Evolutionary conservation across 2,888 invertebrate species (phyloP), one percentile per base, ranked within the genome.

Genomic region (Gari tellinella): DNA sequence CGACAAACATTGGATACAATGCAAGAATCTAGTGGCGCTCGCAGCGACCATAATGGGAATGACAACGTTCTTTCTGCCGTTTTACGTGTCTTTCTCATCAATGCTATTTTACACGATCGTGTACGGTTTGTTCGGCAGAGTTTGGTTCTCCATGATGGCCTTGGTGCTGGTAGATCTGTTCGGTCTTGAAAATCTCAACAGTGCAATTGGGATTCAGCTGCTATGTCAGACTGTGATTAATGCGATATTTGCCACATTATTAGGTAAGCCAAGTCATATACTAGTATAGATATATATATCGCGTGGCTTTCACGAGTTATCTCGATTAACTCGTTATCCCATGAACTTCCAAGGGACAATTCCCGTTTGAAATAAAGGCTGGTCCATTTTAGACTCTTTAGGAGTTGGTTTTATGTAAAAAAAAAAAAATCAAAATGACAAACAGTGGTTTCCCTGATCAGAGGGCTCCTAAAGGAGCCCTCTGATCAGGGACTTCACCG

Each of bases 131-230:
- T 80, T 83, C 31, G 78, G 79, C 3, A 72, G 83, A 2, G 72
- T 78, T 8, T 82, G 80, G 57, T 77, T 77, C 49, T 79, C 78
- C 19, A 41, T 86, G 52, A 73, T 77, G 19, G 72, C 84, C 1
- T 72, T 83, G 7, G 51, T 83, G 15, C 60, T 84, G 8, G 81
- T 81, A 0, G 83, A 85, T 21, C 79, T 84, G 19, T 74, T 83
- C 0, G 86, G 86, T 7, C 37, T 85, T n/a, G 79, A 73, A 5
- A 67, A 80, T 53, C 68, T 86, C 25, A 52, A 80, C 0, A 70
- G 77, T 40, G 77, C 81, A 1, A 41, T 85, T 19, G 83, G 81
- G 1, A 56, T 86, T 7, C 49, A 66, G 0, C 58, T 80, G 23
- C 49, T 83, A 19, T 41, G 79, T 12, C 80, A 77, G 46, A 76